Evolutionary conservation across 2,113 vertebrate genomes (phyloP), one percentile per base, ranked within the genome.

Genomic region (Nyctibius bracteatus): DNA sequence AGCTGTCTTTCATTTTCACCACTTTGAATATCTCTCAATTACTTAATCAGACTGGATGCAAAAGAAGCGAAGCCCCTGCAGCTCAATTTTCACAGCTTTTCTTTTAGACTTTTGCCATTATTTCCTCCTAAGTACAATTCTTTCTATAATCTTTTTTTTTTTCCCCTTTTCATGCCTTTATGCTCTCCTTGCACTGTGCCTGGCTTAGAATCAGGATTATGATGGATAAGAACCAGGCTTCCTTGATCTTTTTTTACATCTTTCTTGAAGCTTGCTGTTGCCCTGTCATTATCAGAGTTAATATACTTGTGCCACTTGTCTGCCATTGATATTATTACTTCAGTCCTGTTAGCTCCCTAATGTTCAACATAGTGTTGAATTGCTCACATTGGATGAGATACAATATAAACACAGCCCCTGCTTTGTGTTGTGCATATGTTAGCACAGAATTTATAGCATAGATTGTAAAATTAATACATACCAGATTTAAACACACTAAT

Each of bases 1-100:
- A 95, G 65, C 72, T 80, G 57, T 49, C 44, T 95, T 95, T 93
- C 55, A 92, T 96, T 96, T 92, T 96, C 94, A 90, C 83, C 33
- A 22, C 88, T 95, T 86, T 24, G 72, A 91, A 28, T 71, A 23
- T 81, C 43, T 94, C 83, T 80, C 85, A 72, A 58, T 95, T 94
- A 84, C 75, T 90, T 94, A 93, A 93, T 92, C 61, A 81, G 65
- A 51, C 37, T 92, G 73, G 52, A 79, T 92, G 52, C 61, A 84
- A 41, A 58, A 84, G 52, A 91, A 93, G 52, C 0, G 0, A 92
- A 91, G 61, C 52, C 57, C 80, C 83, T 81, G 73, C 83, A 81
- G 86, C 86, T 97, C 73, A 44, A 0, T 96, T 80, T 93, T 96
- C 80, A n/a, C 65, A 86, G 44, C 31, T 93, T 52, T 84, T 77